These are phyloP conservation scores for Sternotherus odoratus DNA, from an alignment of 2,797 vertebrate genomes.

Conservation along the genomic window DNA sequence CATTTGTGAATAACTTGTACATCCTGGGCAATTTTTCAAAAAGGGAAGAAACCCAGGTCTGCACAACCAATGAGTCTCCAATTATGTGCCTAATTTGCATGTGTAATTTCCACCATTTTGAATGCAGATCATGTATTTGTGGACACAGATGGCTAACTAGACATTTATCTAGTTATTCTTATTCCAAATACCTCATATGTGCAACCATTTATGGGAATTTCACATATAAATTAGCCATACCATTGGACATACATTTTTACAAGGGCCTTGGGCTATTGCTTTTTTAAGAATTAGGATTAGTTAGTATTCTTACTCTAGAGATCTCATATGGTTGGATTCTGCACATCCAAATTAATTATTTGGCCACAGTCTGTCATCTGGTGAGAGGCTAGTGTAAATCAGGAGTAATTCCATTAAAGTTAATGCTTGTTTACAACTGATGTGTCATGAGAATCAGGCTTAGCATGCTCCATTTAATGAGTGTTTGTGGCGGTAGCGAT, in stretches of 20 bases:
- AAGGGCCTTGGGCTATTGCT: background rate
- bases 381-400: too few relatives aligned
- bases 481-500: background rate
- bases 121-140: background rate
- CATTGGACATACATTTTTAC: background rate
- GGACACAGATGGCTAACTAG: background rate
- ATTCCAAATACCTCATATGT: fast-evolving
- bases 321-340: fast-evolving
- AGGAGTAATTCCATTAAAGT: too few relatives aligned
- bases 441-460: background rate
- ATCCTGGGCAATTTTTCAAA: background rate
- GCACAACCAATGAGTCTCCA: background rate
- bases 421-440: background rate
- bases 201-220: background rate
- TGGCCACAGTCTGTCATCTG: too few relatives aligned
- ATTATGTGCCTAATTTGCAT: fast-evolving
- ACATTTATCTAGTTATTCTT: background rate
- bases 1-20: background rate
- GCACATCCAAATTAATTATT: too few relatives aligned
- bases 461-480: background rate
- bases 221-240: fast-evolving
- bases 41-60: background rate
- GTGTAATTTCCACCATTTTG: background rate
- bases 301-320: background rate
- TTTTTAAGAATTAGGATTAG: background rate